A percentile compares a stretch with the other conserved stretches of the same genome.
These are phyloP conservation scores for Vanacampus margaritifer DNA, from an alignment of 2,113 vertebrate species.

Conservation along the genomic window DNA sequence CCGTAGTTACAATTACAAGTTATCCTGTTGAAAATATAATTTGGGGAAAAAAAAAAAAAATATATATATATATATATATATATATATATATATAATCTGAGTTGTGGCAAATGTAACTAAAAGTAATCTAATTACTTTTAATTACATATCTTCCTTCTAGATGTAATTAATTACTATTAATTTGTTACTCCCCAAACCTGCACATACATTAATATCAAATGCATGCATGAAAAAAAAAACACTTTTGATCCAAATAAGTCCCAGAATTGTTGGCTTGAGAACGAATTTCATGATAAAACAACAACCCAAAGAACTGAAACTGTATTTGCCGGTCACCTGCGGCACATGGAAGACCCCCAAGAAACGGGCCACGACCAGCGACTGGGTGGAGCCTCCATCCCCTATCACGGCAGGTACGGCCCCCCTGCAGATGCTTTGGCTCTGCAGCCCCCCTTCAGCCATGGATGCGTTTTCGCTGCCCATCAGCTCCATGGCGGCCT, in stretches of 20 bases:
- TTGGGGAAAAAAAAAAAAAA: no score
- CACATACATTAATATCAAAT: not conserved
- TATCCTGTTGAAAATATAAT: no score
- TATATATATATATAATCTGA: no score
- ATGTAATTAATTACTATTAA: no score
- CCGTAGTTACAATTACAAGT: no score
- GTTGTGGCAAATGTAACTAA: no score
- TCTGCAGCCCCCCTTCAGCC: slow-evolving; percentile 5
- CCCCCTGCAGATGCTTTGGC: slow-evolving; percentile 36
- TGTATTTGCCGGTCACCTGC: slow-evolving; percentile 54
- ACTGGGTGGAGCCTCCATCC: slow-evolving; percentile 77
- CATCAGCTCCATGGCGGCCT: slow-evolving; percentile 67
- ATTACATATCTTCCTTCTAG: no score
- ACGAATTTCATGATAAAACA: not conserved
- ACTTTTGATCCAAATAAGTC: not conserved
- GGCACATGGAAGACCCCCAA: slow-evolving; percentile 74
- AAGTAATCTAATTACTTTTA: no score
- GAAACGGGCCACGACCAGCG: slow-evolving; percentile 73
- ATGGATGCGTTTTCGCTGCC: slow-evolving; percentile 26
- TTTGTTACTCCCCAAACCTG: no score
- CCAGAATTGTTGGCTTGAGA: not conserved
- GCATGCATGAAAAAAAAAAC: not conserved
- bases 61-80: no score
- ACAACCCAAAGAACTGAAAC: not conserved
- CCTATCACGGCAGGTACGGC: slow-evolving; percentile 71